A percentile compares a stretch with the other conserved stretches of the same genome.
Conservation (phyloP, 2,113 vertebrate species). For the Typhlomys cinereus region DNA sequence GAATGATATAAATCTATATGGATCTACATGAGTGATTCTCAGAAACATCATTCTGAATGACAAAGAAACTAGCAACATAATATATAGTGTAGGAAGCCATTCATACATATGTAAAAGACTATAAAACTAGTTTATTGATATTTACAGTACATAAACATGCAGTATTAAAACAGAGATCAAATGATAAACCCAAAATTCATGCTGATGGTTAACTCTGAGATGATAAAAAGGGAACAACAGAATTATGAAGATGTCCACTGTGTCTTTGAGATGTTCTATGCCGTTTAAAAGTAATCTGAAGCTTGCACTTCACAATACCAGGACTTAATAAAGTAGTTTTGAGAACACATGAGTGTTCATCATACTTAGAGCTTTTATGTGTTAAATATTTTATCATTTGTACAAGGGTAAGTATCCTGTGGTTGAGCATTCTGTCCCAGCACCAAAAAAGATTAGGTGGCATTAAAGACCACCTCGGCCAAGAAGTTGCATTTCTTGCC, state of each 20-base stretch:
- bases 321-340: not conserved
- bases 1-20: not conserved
- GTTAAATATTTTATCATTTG: not conserved
- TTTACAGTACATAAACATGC: not conserved
- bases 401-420: not conserved
- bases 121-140: not conserved
- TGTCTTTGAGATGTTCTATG: not conserved
- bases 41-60: slow-evolving; percentile 23
- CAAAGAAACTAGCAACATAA: not conserved
- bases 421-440: not conserved
- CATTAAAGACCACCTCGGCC: not conserved
- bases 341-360: not conserved
- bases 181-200: not conserved
- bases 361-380: not conserved
- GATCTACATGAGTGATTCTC: slow-evolving; percentile 29
- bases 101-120: not conserved
- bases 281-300: not conserved
- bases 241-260: not conserved
- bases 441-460: not conserved
- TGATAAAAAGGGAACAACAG: not conserved
- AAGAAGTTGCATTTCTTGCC: not conserved
- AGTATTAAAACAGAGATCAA: not conserved
- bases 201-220: not conserved
- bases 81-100: not conserved
- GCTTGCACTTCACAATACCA: not conserved